Evolutionary conservation across 2,113 vertebrate genomes (phyloP).

Genomic region (Dolichotis patagonum): DNA sequence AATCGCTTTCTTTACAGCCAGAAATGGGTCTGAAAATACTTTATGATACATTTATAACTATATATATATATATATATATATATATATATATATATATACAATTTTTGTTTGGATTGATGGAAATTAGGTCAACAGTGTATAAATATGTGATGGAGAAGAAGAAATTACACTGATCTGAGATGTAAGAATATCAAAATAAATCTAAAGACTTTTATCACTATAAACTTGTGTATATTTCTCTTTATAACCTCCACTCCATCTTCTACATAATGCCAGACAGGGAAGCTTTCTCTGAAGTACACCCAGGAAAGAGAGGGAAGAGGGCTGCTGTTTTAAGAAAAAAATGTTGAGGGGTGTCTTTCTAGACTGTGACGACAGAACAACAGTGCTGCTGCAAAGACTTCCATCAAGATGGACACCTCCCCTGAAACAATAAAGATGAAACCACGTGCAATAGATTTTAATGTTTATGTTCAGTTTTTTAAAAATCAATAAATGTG

Average conservation of each 20-base stretch:
- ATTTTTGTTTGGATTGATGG: not conserved
- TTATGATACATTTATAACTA: not conserved
- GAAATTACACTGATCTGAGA: not conserved
- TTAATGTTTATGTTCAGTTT: not conserved
- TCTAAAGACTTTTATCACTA: not conserved
- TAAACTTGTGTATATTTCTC: not conserved
- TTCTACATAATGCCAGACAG: not conserved
- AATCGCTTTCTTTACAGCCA: not conserved
- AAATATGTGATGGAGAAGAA: not conserved
- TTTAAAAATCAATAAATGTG: not conserved
- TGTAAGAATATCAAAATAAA: not conserved
- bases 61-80: not conserved
- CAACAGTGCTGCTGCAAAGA: too few species aligned
- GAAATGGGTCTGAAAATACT: not conserved
- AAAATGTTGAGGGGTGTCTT: not conserved
- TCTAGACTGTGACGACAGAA: not conserved
- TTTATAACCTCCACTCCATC: not conserved
- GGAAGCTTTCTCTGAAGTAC: accelerated
- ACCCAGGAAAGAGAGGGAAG: accelerated
- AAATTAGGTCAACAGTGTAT: not conserved
- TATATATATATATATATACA: too few species aligned
- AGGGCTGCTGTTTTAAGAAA: not conserved
- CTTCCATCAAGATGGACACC: too few species aligned
- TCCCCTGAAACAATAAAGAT: not conserved
- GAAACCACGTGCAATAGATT: not conserved